These are phyloP conservation scores for Gallinago paraguaiae DNA, from an alignment of 2,113 vertebrate genomes.

Conservation along the genomic window DNA sequence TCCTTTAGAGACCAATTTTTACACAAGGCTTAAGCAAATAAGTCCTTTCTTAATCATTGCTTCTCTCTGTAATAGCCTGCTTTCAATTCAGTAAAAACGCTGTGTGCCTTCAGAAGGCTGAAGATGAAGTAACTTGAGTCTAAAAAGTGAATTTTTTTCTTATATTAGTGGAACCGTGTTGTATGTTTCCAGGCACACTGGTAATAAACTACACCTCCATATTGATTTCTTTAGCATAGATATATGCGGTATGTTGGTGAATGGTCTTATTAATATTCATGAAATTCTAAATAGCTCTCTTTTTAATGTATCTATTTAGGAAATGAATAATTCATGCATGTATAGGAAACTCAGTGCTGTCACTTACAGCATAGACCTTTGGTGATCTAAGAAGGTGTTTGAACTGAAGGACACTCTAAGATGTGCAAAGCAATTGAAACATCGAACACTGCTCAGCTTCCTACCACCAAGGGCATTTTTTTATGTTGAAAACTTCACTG, in stretches of 20 bases:
- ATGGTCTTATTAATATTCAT: constrained; percentile 65
- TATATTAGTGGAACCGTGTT: not conserved
- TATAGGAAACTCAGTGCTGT: constrained; percentile 42
- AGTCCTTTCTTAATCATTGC: not conserved
- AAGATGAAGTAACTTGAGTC: constrained; percentile 22
- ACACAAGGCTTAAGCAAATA: constrained; percentile 26
- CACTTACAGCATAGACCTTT: constrained; percentile 45
- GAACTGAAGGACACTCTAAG: constrained; percentile 48
- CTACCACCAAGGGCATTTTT: not conserved
- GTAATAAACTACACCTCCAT: constrained; percentile 36
- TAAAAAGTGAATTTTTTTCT: constrained; percentile 26
- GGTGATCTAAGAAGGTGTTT: constrained; percentile 39
- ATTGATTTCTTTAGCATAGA: constrained; percentile 41
- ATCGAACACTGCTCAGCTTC: not conserved
- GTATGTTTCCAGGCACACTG: not conserved
- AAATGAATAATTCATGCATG: constrained; percentile 66
- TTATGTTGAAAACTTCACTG: not conserved
- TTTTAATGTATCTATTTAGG: constrained; percentile 61
- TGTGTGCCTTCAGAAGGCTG: not conserved
- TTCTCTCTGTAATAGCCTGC: not conserved
- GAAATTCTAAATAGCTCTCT: constrained; percentile 45
- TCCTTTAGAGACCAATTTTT: constrained; percentile 35
- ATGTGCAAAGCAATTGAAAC: constrained; percentile 22
- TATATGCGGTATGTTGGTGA: constrained; percentile 25
- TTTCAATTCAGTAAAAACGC: constrained; percentile 29